These are phyloP conservation scores for Schizaphis graminum DNA, from an alignment of 2,888 invertebrate genomes.

Conservation along the genomic window DNA sequence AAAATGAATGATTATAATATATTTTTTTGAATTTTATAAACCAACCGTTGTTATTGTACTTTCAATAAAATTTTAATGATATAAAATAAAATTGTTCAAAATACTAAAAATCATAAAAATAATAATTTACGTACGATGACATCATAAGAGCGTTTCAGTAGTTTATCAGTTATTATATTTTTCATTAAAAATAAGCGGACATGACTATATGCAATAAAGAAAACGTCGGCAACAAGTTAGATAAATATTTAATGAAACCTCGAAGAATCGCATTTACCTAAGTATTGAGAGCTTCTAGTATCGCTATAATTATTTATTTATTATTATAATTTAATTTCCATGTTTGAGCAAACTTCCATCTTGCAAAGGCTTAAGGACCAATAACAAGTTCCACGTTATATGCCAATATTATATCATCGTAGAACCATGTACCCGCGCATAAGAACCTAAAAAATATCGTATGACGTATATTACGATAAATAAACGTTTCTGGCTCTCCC, in stretches of 20 bases:
- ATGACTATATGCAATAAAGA: too few species aligned
- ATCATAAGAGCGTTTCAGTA: background rate
- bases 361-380: background rate
- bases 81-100: background rate
- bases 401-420: background rate
- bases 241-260: too few species aligned
- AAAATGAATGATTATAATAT: too few species aligned
- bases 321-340: background rate
- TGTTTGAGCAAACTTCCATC: background rate
- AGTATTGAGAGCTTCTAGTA: background rate
- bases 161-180: background rate
- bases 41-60: background rate
- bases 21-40: too few species aligned
- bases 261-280: background rate
- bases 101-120: background rate
- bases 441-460: background rate
- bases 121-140: background rate
- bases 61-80: background rate
- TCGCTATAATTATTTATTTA: background rate
- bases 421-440: background rate
- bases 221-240: too few species aligned
- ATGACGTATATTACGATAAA: background rate
- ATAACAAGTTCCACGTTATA: background rate
- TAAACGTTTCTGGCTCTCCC: background rate
- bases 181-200: background rate